Evolutionary conservation across 2,113 vertebrate species (phyloP), one percentile per base, ranked within the genome.

Genomic region (Podarcis muralis): DNA sequence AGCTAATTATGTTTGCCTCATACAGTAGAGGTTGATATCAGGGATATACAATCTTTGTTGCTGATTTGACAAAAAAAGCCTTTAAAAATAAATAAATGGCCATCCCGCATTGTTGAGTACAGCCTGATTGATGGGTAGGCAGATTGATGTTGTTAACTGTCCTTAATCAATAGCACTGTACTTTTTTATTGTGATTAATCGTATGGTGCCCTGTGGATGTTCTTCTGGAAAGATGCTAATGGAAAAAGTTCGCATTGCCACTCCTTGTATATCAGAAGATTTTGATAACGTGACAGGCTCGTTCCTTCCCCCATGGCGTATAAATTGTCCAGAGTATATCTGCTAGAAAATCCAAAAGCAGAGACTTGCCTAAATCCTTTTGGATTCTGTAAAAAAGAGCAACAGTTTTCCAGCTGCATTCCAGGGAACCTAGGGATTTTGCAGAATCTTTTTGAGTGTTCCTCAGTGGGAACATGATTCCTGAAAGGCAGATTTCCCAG

Each of bases 131-230:
- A 91, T 90, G 87, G 88, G 83, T 90, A 89, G 93, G 90, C 88
- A 88, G 86, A 83, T 88, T 91, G 92, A 86, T 94, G 95, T 93
- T 94, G 94, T 95, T 94, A 95, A 95, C 95, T 93, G 93, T 90
- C 92, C 90, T 65, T 57, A 92, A 95, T 96, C 93, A 92, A 94
- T 94, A 92, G 89, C 87, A 65, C 89, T 94, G 76, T 89, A 92
- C 48, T 92, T 95, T 94, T 72, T 93, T 94, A 94, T 93, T 93
- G 93, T 93, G 92, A 95, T 94, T 93, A 92, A 95, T 91, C 91
- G 92, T 87, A 84, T 48, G 85, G 74, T 86, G 91, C 93, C 94
- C 91, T 92, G 80, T 83, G 87, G 35, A 92, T 81, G 88, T 86
- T 92, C 80, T 62, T 92, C 91, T 80, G 90, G 90, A 89, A 93